Evolutionary conservation across 2,888 invertebrate genomes (phyloP), one percentile per base, ranked within the genome.

Genomic region (Myopa testacea): DNA sequence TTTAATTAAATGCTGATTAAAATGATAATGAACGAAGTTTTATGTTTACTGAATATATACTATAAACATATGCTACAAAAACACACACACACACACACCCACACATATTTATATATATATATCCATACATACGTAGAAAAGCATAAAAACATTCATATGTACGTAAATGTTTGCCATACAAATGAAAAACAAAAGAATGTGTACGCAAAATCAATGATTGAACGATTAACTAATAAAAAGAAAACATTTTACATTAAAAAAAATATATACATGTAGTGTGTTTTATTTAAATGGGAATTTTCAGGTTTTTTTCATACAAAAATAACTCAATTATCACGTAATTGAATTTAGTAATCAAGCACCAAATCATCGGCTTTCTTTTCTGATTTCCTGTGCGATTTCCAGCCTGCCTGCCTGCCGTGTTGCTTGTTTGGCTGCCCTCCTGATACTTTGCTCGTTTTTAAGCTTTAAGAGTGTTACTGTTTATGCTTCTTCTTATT

Each of bases 81-180:
- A 63, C 3, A 26, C 37, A 70, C 50, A 68, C 50, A 50, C 50
- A 68, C 50, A 68, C 40, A 67, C 40, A 68, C 26, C 38, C 7
- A 26, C 12, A 37, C 6, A 65, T 38, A 52, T 19, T 26, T 34
- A 55, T 14, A 70, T 8, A 63, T n/a, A 67, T 55, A 10, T 12
- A n/a, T 12, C 5, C 55, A 55, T n/a, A 55, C 55, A 55, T n/a
- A 55, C 55, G 55, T 55, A 55, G 55, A 55, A 55, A 38, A 40
- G 19, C 67, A 74, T 65, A 75, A 12, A 75, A 14, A 75, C 40
- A 75, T n/a, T 12, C 50, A 52, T 34, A 67, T 67, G 16, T 40
- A 75, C 72, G 26, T 62, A 73, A n/a, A 63, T 73, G 45, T 45
- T 63, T 73, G 73, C 62, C 40, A 63, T 72, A 72, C 67, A 37